A percentile compares a stretch with the other conserved stretches of the same genome.
These are phyloP conservation scores for Notospermus geniculatus DNA, from an alignment of 1,140 invertebrate genomes.

Conservation along the genomic window DNA sequence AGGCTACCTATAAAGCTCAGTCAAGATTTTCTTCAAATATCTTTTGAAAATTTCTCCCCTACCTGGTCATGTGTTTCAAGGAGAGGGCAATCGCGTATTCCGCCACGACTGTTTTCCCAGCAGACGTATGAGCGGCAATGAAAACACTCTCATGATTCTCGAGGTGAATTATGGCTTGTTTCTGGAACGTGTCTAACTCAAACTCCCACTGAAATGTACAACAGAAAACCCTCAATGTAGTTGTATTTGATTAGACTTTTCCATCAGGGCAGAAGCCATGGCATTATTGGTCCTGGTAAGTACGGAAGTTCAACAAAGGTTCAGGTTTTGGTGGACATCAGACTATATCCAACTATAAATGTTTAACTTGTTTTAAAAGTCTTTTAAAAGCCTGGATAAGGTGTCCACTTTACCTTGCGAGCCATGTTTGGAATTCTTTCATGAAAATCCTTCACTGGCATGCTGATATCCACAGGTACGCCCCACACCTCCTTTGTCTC, in stretches of 20 bases:
- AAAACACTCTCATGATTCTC: conserved; percentile 95
- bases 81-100: conserved; percentile 95
- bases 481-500: conserved; percentile 70
- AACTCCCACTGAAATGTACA: conserved; percentile 71
- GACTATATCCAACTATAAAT: too few relatives aligned
- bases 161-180: conserved; percentile 89
- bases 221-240: too few relatives aligned
- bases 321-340: too few relatives aligned
- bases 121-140: conserved; percentile 98
- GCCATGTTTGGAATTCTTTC: conserved; percentile 82
- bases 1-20: too few relatives aligned
- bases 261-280: too few relatives aligned
- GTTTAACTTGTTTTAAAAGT: too few relatives aligned
- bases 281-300: too few relatives aligned
- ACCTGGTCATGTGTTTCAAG: conserved; percentile 87
- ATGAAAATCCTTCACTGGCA: conserved; percentile 78
- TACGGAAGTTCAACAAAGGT: too few relatives aligned
- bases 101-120: conserved; percentile 98
- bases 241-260: too few relatives aligned
- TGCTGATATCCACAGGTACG: conserved; percentile 76
- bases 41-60: conserved; percentile 16
- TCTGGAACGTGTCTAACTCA: conserved; percentile 96
- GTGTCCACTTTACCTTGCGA: conserved; percentile 58
- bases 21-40: too few relatives aligned
- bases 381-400: too few relatives aligned